A percentile compares a stretch with the other conserved stretches of the same genome.
These are phyloP conservation scores for Cephalopachus bancanus DNA, from an alignment of 2,797 vertebrate genomes.

Conservation along the genomic window DNA sequence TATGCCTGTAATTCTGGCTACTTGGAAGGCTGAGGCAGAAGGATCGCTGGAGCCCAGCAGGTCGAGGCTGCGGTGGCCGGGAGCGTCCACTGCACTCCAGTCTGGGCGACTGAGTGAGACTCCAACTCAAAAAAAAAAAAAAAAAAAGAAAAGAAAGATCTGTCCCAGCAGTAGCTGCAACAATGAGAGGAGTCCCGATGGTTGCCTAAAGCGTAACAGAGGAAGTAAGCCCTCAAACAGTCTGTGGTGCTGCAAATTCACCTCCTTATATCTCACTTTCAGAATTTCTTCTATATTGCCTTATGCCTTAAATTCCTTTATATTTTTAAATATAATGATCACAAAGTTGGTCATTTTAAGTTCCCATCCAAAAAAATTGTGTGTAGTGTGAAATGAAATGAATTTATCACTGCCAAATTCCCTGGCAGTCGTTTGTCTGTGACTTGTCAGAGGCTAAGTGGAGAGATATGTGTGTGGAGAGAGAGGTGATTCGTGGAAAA, in stretches of 20 bases:
- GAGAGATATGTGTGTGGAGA: background rate
- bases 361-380: background rate
- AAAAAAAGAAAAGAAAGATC: too few relatives aligned
- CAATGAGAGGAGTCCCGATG: rapidly evolving
- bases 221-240: background rate
- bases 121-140: too few relatives aligned
- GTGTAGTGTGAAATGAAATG: background rate
- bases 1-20: too few relatives aligned
- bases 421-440: background rate
- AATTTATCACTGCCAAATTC: background rate
- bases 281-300: background rate
- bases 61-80: too few relatives aligned
- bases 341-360: background rate
- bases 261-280: background rate
- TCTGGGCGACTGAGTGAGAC: too few relatives aligned
- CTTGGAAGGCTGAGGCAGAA: too few relatives aligned
- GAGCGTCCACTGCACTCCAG: too few relatives aligned
- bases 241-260: background rate
- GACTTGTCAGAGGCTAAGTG: background rate
- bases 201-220: background rate
- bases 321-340: background rate
- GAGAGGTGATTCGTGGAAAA: background rate
- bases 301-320: background rate
- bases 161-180: background rate
- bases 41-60: too few relatives aligned